A percentile compares a stretch with the other conserved stretches of the same genome.
Conservation (phyloP, 2,797 vertebrate genomes). For the Oophaga sylvatica region DNA sequence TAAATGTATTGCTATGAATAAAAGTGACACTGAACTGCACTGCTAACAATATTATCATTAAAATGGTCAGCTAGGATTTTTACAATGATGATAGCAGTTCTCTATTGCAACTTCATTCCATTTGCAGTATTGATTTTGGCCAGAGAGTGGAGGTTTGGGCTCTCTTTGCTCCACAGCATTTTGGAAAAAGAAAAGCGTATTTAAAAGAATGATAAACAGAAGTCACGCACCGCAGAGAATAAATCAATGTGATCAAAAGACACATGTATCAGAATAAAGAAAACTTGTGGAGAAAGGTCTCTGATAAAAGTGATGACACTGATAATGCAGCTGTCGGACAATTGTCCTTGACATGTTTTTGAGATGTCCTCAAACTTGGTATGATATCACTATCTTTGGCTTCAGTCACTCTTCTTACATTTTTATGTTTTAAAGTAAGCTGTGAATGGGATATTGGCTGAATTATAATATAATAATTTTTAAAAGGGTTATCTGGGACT, state of each 20-base stretch:
- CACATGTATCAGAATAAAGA: slow-evolving; percentile 8
- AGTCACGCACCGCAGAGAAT: neutral
- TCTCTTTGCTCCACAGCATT: slow-evolving; percentile 1
- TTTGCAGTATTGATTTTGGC: slow-evolving; percentile 52
- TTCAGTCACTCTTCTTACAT: neutral
- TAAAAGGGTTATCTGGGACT: neutral
- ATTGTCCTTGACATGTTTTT: slow-evolving; percentile 23
- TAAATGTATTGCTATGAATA: slow-evolving; percentile 55
- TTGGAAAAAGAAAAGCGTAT: slow-evolving; percentile 12
- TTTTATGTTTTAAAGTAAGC: neutral
- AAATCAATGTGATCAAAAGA: slow-evolving; percentile 40
- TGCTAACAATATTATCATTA: slow-evolving; percentile 46
- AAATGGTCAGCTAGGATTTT: slow-evolving; percentile 37
- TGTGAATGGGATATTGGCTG: no score
- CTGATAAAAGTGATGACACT: neutral
- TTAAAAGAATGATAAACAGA: slow-evolving; percentile 23
- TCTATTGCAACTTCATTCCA: slow-evolving; percentile 38
- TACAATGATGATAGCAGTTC: slow-evolving; percentile 24
- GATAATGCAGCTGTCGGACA: neutral
- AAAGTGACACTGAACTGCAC: slow-evolving; percentile 23
- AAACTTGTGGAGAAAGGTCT: neutral
- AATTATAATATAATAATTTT: neutral
- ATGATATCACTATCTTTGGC: neutral
- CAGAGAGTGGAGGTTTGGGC: slow-evolving; percentile 13
- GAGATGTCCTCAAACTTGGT: slow-evolving; percentile 1